Percentiles rank a stretch among this genome's conserved stretches.
These are phyloP conservation scores for Muntiacus muntjak DNA, from an alignment of 2,113 vertebrate genomes.

Conservation along the genomic window DNA sequence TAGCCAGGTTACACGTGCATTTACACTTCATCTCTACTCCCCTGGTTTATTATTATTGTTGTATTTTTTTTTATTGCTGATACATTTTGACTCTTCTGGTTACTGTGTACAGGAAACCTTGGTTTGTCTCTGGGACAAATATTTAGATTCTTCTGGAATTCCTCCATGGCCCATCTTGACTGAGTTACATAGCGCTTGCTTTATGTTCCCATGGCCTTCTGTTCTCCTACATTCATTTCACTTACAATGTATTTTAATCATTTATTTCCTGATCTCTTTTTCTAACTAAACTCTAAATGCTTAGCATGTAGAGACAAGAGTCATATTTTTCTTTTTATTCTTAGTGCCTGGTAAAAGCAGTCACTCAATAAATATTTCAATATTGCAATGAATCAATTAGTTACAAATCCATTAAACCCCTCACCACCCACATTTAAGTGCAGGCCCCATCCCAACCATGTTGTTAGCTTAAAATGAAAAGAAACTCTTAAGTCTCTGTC, in stretches of 20 bases:
- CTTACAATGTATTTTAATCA: background rate
- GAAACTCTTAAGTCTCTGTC: constrained; percentile 31
- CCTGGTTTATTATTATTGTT: background rate
- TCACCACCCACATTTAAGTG: constrained; percentile 40
- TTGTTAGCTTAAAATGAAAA: constrained; percentile 37
- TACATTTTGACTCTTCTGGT: background rate
- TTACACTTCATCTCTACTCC: background rate
- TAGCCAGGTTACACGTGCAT: background rate
- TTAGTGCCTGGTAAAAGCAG: background rate
- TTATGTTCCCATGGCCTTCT: background rate
- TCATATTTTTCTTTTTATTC: background rate
- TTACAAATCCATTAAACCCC: constrained; percentile 29
- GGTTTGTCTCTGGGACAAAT: background rate
- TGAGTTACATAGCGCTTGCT: background rate
- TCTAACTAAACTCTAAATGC: background rate
- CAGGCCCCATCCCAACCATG: constrained; percentile 15
- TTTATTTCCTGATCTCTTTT: background rate
- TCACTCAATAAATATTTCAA: background rate
- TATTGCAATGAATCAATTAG: background rate
- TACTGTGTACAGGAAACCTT: background rate
- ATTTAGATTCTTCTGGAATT: background rate
- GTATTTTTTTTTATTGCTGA: background rate
- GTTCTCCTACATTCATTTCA: background rate
- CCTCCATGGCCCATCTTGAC: background rate
- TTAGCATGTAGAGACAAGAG: background rate